Evolutionary conservation across 53 echinoderm and acorn worm species (phyloP).

Genomic region (Temnopleurus reevesii): DNA sequence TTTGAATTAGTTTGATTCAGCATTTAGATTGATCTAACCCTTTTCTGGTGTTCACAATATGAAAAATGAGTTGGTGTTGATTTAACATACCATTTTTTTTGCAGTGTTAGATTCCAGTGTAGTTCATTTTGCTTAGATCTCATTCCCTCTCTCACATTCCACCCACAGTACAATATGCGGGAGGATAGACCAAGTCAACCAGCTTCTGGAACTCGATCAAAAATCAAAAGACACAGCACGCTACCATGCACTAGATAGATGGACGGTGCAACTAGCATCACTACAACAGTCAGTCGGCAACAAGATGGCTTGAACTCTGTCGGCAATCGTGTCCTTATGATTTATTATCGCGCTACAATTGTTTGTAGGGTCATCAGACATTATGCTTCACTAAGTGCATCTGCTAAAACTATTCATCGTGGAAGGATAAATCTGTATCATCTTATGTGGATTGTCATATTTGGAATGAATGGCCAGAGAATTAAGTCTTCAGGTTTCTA

Average conservation of each 20-base stretch:
- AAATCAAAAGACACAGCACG: slow-evolving; percentile 91
- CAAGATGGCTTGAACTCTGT: slow-evolving; percentile 89
- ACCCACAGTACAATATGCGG: slow-evolving; percentile 93
- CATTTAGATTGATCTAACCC: no score
- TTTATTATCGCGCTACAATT: neutral
- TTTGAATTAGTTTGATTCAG: no score
- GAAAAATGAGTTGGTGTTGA: no score
- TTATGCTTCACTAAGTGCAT: slow-evolving; percentile 7
- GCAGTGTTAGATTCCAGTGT: no score
- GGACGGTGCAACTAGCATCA: slow-evolving; percentile 93
- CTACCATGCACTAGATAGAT: slow-evolving; percentile 92
- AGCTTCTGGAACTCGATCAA: slow-evolving; percentile 88
- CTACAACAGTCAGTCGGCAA: slow-evolving; percentile 97
- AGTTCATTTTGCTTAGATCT: no score
- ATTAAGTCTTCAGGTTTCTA: neutral
- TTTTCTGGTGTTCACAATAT: no score
- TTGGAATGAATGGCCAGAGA: neutral
- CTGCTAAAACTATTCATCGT: neutral
- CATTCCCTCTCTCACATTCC: neutral
- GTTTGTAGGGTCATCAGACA: slow-evolving; percentile 15
- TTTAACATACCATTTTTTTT: no score
- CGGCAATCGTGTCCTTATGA: neutral
- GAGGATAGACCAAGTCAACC: slow-evolving; percentile 99
- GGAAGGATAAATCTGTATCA: neutral
- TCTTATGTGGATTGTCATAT: no score